Evolutionary conservation across 2,113 vertebrate genomes (phyloP).

Genomic region (Psophia crepitans): DNA sequence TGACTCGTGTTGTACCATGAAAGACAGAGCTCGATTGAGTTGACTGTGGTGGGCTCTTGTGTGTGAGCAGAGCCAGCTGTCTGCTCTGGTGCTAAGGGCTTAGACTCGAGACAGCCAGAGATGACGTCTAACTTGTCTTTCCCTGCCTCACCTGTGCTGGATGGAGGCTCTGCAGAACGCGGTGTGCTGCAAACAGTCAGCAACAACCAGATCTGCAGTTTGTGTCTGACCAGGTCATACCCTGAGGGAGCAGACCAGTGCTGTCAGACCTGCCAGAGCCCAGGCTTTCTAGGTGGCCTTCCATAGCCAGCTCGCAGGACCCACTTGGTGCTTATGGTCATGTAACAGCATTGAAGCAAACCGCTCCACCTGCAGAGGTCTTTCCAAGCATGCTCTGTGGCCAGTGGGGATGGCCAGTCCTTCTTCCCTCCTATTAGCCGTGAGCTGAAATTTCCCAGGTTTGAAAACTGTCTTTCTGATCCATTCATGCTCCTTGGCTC

Average conservation of each 20-base stretch:
- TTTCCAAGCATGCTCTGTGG: neutral
- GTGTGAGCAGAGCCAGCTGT: neutral
- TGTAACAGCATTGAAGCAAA: neutral
- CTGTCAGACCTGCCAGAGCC: neutral
- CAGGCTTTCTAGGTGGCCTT: neutral
- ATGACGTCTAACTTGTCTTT: neutral
- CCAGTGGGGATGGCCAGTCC: neutral
- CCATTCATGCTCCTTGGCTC: neutral
- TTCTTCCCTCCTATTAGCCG: neutral
- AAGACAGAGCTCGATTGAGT: neutral
- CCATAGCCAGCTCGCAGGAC: fast-evolving
- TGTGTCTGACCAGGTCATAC: neutral
- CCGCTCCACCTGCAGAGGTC: neutral
- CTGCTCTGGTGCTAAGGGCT: neutral
- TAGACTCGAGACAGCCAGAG: neutral
- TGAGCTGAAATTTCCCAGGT: neutral
- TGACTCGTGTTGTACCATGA: neutral
- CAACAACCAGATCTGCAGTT: neutral
- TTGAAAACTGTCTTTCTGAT: neutral
- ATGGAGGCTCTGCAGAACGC: neutral
- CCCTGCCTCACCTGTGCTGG: no score
- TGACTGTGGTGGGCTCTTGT: neutral
- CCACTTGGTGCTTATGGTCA: fast-evolving
- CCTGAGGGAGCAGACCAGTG: neutral
- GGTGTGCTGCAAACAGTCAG: neutral